Conservation (phyloP, 2,888 invertebrate genomes). For the Clivina fossor region DNA sequence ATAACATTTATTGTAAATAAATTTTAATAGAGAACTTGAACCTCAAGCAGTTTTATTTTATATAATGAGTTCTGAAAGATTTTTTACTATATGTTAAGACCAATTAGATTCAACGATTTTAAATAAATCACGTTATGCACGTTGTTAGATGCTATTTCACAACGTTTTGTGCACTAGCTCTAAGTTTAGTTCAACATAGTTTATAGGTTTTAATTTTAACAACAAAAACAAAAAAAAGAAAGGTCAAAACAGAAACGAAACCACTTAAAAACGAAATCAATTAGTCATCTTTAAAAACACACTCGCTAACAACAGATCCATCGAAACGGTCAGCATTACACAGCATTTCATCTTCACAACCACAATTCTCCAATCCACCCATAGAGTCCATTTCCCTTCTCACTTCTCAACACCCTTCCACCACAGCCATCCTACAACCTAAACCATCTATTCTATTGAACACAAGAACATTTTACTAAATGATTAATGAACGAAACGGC, state of each 20-base stretch:
- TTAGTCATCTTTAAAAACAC: slow-evolving; percentile 23
- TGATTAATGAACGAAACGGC: slow-evolving; percentile 22
- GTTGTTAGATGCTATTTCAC: too few species aligned
- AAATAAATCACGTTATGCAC: too few species aligned
- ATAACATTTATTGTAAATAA: too few species aligned
- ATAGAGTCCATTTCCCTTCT: slow-evolving; percentile 1
- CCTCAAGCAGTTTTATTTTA: too few species aligned
- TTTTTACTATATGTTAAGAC: too few species aligned
- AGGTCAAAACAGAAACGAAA: slow-evolving; percentile 17
- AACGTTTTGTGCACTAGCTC: too few species aligned
- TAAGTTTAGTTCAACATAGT: too few species aligned
- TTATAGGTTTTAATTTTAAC: too few species aligned
- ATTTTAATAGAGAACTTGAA: too few species aligned
- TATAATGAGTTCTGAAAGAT: too few species aligned
- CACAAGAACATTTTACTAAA: slow-evolving; percentile 17
- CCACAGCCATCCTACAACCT: background rate
- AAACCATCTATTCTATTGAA: background rate
- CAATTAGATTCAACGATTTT: too few species aligned
- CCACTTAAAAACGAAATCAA: too few species aligned
- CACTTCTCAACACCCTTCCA: background rate
- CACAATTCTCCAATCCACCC: slow-evolving; percentile 22
- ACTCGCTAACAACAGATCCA: slow-evolving; percentile 19
- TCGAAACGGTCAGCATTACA: slow-evolving; percentile 16
- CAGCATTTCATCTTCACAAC: slow-evolving; percentile 17
- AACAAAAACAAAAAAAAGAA: background rate